Percentiles rank a stretch among this genome's conserved stretches.
phyloP scores from a whole-genome alignment of 2,888 invertebrate species.

The Conistra vaccinii region DNA sequence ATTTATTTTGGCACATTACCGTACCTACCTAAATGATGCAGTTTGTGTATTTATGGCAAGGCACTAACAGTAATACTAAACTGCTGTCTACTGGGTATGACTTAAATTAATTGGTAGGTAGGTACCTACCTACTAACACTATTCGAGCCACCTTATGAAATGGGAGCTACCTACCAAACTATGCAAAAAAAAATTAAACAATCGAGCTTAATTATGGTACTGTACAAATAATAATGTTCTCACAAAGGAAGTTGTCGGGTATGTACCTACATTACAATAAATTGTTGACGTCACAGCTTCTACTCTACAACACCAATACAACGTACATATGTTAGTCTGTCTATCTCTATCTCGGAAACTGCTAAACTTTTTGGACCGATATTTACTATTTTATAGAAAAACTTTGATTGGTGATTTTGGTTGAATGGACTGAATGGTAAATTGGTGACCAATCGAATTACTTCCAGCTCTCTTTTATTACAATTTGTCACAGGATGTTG shows the following conservation, averaged over 20 bases:
- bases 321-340: too few relatives aligned
- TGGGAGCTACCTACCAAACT: background rate
- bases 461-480: background rate
- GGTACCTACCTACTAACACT: background rate
- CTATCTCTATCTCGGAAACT: slow-evolving; percentile 11
- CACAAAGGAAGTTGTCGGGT: slow-evolving; percentile 39
- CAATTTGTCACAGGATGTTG: slow-evolving; percentile 37
- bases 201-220: background rate
- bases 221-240: slow-evolving; percentile 1
- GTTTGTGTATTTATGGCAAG: background rate
- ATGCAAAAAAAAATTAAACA: slow-evolving; percentile 16
- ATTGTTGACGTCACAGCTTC: slow-evolving; percentile 34
- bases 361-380: background rate
- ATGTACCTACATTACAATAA: slow-evolving; percentile 17
- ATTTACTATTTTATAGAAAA: background rate
- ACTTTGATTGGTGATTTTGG: background rate
- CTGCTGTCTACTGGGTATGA: background rate
- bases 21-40: background rate
- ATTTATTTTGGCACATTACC: background rate
- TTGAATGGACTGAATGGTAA: background rate
- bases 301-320: too few relatives aligned
- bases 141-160: background rate
- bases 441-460: background rate
- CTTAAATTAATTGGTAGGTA: too few relatives aligned
- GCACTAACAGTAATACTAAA: background rate